Percentiles rank a stretch among this genome's conserved stretches.
Evolutionary conservation across 1,140 invertebrate species (phyloP).

Genomic region (Drosophila insularis): DNA sequence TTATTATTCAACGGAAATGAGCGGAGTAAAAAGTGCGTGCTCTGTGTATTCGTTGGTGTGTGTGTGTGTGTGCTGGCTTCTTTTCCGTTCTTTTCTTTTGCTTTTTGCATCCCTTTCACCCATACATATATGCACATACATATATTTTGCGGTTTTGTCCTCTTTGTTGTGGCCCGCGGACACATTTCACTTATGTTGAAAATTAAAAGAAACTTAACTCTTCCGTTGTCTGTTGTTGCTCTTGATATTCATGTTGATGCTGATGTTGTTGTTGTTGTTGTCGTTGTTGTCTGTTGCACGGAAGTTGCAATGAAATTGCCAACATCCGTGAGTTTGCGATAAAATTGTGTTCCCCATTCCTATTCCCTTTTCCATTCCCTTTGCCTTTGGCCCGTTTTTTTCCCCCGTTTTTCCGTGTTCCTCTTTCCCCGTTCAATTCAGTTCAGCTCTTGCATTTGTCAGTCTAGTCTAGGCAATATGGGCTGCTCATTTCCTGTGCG

Average conservation of each 20-base stretch:
- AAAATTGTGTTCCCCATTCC: not conserved
- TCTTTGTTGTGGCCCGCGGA: conserved; percentile 58
- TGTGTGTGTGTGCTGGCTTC: conserved; percentile 16
- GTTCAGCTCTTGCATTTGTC: conserved; percentile 38
- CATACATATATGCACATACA: not conserved
- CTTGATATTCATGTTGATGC: not conserved
- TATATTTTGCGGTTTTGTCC: conserved; percentile 35
- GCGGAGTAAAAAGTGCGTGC: conserved; percentile 36
- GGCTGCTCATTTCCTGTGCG: conserved; percentile 63
- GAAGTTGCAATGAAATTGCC: conserved; percentile 72
- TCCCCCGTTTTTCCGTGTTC: not conserved
- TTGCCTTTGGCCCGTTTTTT: not conserved
- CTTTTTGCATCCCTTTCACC: not conserved
- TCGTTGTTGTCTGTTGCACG: conserved; percentile 31
- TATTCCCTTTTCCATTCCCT: not conserved
- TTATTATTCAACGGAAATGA: conserved; percentile 73
- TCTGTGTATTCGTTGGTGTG: not conserved
- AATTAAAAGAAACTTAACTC: conserved; percentile 76
- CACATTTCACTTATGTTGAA: conserved; percentile 57
- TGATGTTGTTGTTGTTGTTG: conserved; percentile 8
- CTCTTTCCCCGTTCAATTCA: not conserved
- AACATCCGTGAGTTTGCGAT: conserved; percentile 52
- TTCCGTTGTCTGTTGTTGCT: conserved; percentile 35
- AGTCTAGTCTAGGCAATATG: conserved; percentile 59
- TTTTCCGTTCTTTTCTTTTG: not conserved